Conservation (phyloP, 92 coral and sea anemone species). For the Zoanthus solanderi region DNA sequence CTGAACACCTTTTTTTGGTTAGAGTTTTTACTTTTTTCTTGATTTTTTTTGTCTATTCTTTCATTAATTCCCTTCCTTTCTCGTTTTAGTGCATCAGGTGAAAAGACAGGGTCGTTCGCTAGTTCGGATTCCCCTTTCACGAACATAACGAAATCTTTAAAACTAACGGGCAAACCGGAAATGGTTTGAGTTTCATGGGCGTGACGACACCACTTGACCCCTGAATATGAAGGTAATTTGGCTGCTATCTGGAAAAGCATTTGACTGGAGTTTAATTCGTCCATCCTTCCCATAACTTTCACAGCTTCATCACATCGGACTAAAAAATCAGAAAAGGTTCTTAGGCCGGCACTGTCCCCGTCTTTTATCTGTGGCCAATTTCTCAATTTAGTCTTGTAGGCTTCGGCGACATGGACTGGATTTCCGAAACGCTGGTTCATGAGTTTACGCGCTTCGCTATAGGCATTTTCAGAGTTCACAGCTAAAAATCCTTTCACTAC, state of each 20-base stretch:
- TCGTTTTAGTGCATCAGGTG: no score
- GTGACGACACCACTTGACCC: background rate
- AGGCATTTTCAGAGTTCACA: no score
- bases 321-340: no score
- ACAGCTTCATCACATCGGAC: slow-evolving; percentile 50
- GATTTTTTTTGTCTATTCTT: no score
- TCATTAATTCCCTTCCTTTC: no score
- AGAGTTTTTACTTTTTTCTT: no score
- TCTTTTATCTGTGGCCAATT: background rate
- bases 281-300: slow-evolving; percentile 10
- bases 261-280: slow-evolving; percentile 32
- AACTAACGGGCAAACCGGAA: slow-evolving; percentile 10
- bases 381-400: slow-evolving; percentile 55
- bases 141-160: slow-evolving; percentile 47
- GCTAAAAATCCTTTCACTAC: no score
- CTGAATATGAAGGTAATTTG: slow-evolving; percentile 40
- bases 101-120: slow-evolving; percentile 58
- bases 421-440: slow-evolving; percentile 68
- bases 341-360: no score
- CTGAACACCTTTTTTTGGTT: background rate
- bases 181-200: slow-evolving; percentile 6
- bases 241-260: slow-evolving; percentile 25
- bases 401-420: slow-evolving; percentile 69
- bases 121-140: slow-evolving; percentile 54
- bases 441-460: slow-evolving; percentile 60